These are phyloP conservation scores for Actinernus sp. DNA, from an alignment of 92 coral and sea anemone species.

Conservation along the genomic window DNA sequence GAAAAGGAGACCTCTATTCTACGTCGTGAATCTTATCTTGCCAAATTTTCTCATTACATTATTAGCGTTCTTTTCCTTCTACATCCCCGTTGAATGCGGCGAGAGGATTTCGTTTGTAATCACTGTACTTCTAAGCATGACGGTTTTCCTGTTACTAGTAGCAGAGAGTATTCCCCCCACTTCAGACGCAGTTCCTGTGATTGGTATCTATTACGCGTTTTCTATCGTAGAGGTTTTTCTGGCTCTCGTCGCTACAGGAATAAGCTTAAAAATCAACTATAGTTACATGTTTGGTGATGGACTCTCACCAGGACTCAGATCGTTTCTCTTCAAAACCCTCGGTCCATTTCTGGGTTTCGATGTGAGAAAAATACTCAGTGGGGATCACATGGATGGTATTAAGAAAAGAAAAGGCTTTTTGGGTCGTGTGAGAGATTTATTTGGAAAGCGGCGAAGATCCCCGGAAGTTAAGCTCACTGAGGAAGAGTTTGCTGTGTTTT, in stretches of 20 bases:
- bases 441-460: no score
- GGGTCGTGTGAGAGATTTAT: no score
- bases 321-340: slow-evolving; percentile 31
- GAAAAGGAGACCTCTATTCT: slow-evolving; percentile 56
- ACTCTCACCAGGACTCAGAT: slow-evolving; percentile 10
- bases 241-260: slow-evolving; percentile 62
- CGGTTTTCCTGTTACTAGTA: slow-evolving; percentile 61
- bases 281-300: slow-evolving; percentile 55
- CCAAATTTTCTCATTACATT: slow-evolving; percentile 67
- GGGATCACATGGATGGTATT: neutral
- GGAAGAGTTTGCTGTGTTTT: no score
- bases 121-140: slow-evolving; percentile 72
- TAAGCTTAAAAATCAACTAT: slow-evolving; percentile 54
- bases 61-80: slow-evolving; percentile 69
- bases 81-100: slow-evolving; percentile 70
- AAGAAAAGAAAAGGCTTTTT: no score
- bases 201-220: slow-evolving; percentile 60
- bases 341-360: slow-evolving; percentile 63
- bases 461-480: no score
- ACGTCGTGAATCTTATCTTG: slow-evolving; percentile 52
- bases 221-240: slow-evolving; percentile 60
- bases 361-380: slow-evolving; percentile 8
- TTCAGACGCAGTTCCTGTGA: slow-evolving; percentile 66
- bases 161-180: slow-evolving; percentile 75
- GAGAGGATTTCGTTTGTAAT: slow-evolving; percentile 69